Conservation (phyloP, 2,113 vertebrate genomes). For the Elanus axillaris region DNA sequence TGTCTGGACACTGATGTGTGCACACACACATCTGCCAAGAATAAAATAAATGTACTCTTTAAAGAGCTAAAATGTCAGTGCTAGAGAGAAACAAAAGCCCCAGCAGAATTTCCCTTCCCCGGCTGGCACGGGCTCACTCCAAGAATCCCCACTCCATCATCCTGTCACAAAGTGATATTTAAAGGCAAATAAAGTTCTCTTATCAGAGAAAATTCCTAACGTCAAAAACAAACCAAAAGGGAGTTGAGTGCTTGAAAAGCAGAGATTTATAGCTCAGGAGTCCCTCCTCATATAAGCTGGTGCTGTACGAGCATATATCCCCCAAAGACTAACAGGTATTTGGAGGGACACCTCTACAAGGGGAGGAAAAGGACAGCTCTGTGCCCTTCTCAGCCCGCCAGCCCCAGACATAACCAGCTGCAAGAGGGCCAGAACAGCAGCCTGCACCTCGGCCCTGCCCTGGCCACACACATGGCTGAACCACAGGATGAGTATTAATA, state of each 20-base stretch:
- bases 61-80: conserved; percentile 40
- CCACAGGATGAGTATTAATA: background rate
- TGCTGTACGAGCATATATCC: background rate
- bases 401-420: background rate
- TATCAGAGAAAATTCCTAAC: conserved; percentile 56
- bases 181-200: conserved; percentile 52
- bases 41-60: conserved; percentile 35
- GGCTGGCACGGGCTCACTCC: conserved; percentile 54
- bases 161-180: conserved; percentile 65
- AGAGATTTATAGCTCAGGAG: background rate
- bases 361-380: background rate
- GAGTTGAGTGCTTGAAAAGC: background rate
- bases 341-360: background rate
- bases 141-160: conserved; percentile 63
- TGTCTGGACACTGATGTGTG: background rate
- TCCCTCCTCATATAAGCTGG: background rate
- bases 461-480: background rate
- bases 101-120: conserved; percentile 49
- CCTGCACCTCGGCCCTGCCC: background rate
- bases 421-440: background rate
- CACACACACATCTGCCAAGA: conserved; percentile 23
- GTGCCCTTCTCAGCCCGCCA: background rate
- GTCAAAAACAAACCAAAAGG: conserved; percentile 35
- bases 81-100: conserved; percentile 48
- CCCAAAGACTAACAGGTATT: background rate